These are phyloP conservation scores for Actinostola sp. DNA, from an alignment of 92 coral and sea anemone genomes.

Conservation along the genomic window DNA sequence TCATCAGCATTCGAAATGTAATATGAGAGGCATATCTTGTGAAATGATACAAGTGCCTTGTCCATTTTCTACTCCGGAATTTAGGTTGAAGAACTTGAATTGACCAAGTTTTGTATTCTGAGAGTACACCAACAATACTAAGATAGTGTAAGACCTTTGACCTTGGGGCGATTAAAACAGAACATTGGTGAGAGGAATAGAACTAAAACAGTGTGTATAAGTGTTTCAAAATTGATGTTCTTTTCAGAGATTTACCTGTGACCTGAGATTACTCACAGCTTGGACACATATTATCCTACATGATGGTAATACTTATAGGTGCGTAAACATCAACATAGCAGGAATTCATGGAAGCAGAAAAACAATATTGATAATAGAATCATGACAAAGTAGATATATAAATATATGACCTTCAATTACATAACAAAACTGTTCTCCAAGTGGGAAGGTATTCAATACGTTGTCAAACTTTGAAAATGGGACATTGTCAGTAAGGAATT, in stretches of 20 bases:
- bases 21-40: too few relatives aligned
- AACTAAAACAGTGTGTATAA: conserved; percentile 5
- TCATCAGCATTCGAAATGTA: too few relatives aligned
- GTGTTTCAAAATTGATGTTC: conserved; percentile 6
- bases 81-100: too few relatives aligned
- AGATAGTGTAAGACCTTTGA: conserved; percentile 2
- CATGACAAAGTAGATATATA: too few relatives aligned
- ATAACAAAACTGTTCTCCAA: too few relatives aligned
- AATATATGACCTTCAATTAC: too few relatives aligned
- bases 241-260: neutral
- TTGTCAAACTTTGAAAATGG: neutral
- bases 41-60: too few relatives aligned
- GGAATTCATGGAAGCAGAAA: conserved; percentile 1
- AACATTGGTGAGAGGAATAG: neutral
- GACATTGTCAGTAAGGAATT: too few relatives aligned
- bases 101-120: too few relatives aligned
- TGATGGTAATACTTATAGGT: neutral
- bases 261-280: neutral
- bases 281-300: neutral
- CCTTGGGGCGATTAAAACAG: neutral
- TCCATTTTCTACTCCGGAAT: too few relatives aligned
- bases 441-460: too few relatives aligned
- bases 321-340: neutral
- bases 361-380: neutral
- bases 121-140: neutral